Percentiles rank a stretch among this genome's conserved stretches.
Evolutionary conservation across 2,113 vertebrate species (phyloP).

Genomic region (Crotalus horridus): DNA sequence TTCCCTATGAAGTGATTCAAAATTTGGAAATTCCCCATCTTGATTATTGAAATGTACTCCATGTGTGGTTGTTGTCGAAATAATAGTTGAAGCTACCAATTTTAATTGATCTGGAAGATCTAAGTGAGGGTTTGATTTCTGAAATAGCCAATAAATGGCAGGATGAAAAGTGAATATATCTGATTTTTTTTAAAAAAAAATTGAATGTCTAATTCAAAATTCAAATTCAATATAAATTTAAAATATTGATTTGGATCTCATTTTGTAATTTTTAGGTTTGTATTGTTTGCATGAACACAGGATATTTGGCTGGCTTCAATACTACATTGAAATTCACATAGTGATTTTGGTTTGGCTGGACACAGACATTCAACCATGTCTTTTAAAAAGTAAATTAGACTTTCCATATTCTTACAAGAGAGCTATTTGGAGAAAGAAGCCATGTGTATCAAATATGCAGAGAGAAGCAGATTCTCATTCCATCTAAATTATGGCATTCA

Average conservation of each 20-base stretch:
- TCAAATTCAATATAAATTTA: background rate
- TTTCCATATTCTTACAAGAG: background rate
- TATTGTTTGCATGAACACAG: background rate
- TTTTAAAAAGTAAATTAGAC: background rate
- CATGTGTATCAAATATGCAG: background rate
- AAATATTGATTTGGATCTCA: background rate
- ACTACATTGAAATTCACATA: background rate
- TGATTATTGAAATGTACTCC: background rate
- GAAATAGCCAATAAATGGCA: background rate
- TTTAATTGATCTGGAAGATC: background rate
- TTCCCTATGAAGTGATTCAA: background rate
- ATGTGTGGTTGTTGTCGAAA: background rate
- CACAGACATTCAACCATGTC: background rate
- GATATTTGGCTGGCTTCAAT: background rate
- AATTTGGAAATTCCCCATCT: background rate
- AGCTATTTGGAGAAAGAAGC: background rate
- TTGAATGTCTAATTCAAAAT: background rate
- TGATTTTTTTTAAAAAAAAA: background rate
- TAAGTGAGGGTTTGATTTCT: background rate
- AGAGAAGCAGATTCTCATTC: background rate
- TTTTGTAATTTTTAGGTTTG: background rate
- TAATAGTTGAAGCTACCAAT: background rate
- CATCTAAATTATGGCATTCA: background rate
- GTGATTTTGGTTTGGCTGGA: background rate
- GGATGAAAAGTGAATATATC: background rate